Evolutionary conservation across 2,797 vertebrate species (phyloP).

Genomic region (Myiotriccus ornatus): DNA sequence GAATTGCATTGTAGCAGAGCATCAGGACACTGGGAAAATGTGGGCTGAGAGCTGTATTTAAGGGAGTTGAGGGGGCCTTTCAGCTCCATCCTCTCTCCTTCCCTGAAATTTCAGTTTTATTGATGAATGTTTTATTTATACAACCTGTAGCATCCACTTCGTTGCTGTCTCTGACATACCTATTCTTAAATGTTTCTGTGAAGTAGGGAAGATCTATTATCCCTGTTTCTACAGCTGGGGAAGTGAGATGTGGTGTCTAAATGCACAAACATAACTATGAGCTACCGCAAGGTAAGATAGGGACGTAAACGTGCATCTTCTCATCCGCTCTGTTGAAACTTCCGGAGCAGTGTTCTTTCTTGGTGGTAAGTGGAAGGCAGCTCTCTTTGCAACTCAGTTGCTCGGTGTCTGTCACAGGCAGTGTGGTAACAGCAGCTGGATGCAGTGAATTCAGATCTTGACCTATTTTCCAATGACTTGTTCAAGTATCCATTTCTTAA

Average conservation of each 20-base stretch:
- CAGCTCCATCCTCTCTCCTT: not conserved
- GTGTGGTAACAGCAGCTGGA: not conserved
- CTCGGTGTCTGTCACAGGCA: rapidly evolving
- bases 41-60: not conserved
- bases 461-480: not conserved
- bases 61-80: not conserved
- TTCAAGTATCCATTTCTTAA: not conserved
- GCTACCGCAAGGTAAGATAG: not conserved
- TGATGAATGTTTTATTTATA: not conserved
- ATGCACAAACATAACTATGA: not conserved
- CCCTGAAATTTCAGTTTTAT: not conserved
- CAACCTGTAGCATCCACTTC: not conserved
- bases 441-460: not conserved
- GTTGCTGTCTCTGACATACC: not conserved
- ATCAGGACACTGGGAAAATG: not conserved
- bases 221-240: not conserved
- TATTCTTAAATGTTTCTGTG: not conserved
- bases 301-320: not conserved
- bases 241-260: not conserved
- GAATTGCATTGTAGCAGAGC: not conserved
- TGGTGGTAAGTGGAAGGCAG: not conserved
- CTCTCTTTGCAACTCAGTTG: not conserved
- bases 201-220: not conserved
- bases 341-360: not conserved
- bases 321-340: not conserved